A percentile compares a stretch with the other conserved stretches of the same genome.
These are phyloP conservation scores for Trissolcus brochymenae DNA, from an alignment of 2,888 invertebrate species.

Conservation along the genomic window DNA sequence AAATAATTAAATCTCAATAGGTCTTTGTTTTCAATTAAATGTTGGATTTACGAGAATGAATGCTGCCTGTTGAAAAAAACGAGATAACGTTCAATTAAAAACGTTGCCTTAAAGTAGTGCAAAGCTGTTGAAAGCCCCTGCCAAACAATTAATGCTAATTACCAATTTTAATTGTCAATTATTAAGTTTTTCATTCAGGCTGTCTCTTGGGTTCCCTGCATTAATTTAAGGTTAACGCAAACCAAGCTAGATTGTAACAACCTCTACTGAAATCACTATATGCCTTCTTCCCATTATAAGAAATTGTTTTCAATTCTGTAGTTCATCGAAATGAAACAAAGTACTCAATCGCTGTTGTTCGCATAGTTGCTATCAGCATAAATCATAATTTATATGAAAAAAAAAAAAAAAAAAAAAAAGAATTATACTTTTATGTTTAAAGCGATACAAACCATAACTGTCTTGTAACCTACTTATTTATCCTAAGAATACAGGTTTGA, in stretches of 20 bases:
- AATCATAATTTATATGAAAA: too few relatives aligned
- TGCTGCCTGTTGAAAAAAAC: background rate
- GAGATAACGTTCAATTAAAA: constrained; percentile 18
- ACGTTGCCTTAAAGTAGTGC: constrained; percentile 18
- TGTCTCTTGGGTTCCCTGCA: too few relatives aligned
- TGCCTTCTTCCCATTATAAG: too few relatives aligned
- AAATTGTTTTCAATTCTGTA: too few relatives aligned
- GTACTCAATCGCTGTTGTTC: too few relatives aligned
- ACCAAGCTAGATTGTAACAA: too few relatives aligned
- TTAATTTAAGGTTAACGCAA: too few relatives aligned
- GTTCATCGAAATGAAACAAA: too few relatives aligned
- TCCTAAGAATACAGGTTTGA: constrained; percentile 5
- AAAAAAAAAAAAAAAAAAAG: too few relatives aligned
- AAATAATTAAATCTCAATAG: background rate
- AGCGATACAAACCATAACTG: constrained; percentile 10
- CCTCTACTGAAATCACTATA: too few relatives aligned
- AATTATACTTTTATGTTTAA: too few relatives aligned
- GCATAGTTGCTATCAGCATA: too few relatives aligned
- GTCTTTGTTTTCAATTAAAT: background rate
- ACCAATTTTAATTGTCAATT: constrained; percentile 22
- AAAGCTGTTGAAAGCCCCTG: constrained; percentile 12
- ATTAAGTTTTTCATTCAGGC: background rate
- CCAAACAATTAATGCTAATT: constrained; percentile 29
- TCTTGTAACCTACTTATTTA: constrained; percentile 21
- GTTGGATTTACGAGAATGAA: background rate